These are phyloP conservation scores for Philypnodon macrostomus DNA, from an alignment of 2,797 vertebrate genomes.

Conservation along the genomic window DNA sequence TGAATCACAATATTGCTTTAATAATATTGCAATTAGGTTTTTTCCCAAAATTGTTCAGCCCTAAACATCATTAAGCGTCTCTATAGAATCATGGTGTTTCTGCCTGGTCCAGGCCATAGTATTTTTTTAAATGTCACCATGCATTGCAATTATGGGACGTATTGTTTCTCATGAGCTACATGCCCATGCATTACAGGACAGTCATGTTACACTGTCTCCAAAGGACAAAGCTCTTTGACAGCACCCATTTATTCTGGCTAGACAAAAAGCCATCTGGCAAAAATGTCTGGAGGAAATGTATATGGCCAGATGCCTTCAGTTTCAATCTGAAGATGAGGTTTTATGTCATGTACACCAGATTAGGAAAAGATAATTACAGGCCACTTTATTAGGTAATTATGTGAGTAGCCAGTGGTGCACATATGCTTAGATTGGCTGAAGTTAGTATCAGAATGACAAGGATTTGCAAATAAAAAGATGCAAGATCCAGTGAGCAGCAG, in stretches of 20 bases:
- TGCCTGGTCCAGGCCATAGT: conserved; percentile 38
- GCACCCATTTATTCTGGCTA: conserved; percentile 34
- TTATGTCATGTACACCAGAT: not conserved
- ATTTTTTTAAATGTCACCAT: conserved; percentile 41
- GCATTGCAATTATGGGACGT: conserved; percentile 37
- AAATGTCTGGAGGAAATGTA: conserved; percentile 10
- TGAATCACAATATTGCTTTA: too few relatives aligned
- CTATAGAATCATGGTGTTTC: conserved; percentile 29
- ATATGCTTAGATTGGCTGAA: too few relatives aligned
- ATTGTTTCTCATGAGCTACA: conserved; percentile 42
- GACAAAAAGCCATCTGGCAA: conserved; percentile 32
- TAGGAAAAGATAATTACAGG: too few relatives aligned
- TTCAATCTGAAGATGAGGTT: not conserved
- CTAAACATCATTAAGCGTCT: conserved; percentile 31
- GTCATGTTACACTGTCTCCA: conserved; percentile 31
- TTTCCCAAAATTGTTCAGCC: too few relatives aligned
- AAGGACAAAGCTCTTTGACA: conserved; percentile 35
- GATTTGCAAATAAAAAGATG: too few relatives aligned
- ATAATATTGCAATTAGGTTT: too few relatives aligned
- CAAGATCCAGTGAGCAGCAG: too few relatives aligned
- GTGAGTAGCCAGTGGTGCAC: too few relatives aligned
- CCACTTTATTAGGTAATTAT: not conserved
- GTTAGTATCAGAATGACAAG: too few relatives aligned
- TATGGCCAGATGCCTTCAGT: conserved; percentile 2
- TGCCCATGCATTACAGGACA: conserved; percentile 29